Evolutionary conservation across 2,797 vertebrate species (phyloP).

Genomic region (Halcyon chelicuti): DNA sequence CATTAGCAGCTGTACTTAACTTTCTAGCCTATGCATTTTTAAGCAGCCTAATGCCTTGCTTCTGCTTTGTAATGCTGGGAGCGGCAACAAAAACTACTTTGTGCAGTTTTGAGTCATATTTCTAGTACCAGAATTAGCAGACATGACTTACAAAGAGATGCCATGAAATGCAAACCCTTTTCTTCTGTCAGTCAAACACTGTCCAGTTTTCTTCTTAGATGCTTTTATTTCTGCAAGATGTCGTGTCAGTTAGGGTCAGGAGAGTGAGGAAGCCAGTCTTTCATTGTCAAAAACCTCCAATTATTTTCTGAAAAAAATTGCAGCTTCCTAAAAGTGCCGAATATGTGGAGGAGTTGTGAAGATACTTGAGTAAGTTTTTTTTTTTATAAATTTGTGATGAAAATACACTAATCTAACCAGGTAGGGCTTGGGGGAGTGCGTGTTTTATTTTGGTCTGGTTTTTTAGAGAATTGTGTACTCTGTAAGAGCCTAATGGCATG

Average conservation of each 20-base stretch:
- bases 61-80: neutral
- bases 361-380: neutral
- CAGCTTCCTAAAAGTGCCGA: neutral
- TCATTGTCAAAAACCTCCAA: neutral
- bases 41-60: neutral
- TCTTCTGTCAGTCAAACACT: neutral
- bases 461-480: neutral
- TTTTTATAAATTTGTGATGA: neutral
- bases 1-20: neutral
- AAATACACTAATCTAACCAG: neutral
- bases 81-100: neutral
- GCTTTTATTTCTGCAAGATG: neutral
- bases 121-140: conserved; percentile 3
- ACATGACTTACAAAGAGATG: neutral
- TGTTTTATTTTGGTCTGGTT: neutral
- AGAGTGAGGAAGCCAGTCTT: neutral
- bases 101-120: neutral
- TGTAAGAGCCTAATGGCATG: neutral
- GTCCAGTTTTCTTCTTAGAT: neutral
- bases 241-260: neutral
- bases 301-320: neutral
- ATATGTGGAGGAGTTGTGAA: neutral
- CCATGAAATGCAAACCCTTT: neutral
- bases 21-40: conserved; percentile 7
- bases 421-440: neutral